A percentile compares a stretch with the other conserved stretches of the same genome.
phyloP scores from a whole-genome alignment of 2,113 vertebrate species.

The Paramisgurnus dabryanus region DNA sequence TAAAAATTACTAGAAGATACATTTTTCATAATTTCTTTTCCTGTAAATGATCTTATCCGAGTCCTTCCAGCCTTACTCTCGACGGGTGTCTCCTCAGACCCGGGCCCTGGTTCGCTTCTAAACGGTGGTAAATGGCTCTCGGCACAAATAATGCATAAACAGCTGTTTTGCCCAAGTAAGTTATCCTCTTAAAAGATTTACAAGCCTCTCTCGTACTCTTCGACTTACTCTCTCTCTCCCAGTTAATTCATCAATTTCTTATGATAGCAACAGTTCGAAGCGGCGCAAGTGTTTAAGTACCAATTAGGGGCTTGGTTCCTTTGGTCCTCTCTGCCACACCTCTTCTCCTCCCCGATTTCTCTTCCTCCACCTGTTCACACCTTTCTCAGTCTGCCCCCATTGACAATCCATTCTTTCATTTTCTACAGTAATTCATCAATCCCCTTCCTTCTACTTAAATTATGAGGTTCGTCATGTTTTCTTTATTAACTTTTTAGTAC shows the following conservation, averaged over 20 bases:
- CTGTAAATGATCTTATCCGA: conserved; percentile 69
- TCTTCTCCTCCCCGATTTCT: conserved; percentile 63
- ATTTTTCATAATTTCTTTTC: conserved; percentile 77
- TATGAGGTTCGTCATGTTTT: conserved; percentile 49
- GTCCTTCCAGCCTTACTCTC: conserved; percentile 61
- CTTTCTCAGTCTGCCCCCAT: conserved; percentile 31
- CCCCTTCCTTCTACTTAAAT: conserved; percentile 36
- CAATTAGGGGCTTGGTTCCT: conserved; percentile 76
- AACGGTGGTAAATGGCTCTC: conserved; percentile 78
- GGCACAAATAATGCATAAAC: conserved; percentile 86
- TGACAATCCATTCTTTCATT: conserved; percentile 51
- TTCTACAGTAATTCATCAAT: background rate
- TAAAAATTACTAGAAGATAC: conserved; percentile 72
- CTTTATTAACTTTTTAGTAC: conserved; percentile 78
- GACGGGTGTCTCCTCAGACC: conserved; percentile 68
- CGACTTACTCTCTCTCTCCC: conserved; percentile 65
- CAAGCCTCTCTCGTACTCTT: conserved; percentile 67
- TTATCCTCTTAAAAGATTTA: conserved; percentile 85
- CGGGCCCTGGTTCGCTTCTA: conserved; percentile 72
- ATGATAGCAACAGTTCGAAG: conserved; percentile 83
- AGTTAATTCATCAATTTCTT: conserved; percentile 85
- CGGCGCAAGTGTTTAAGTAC: conserved; percentile 74
- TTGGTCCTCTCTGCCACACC: conserved; percentile 69
- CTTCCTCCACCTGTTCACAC: conserved; percentile 42
- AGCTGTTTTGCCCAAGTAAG: conserved; percentile 86